phyloP scores from a whole-genome alignment of 2,797 vertebrate species.

The Channa striata region DNA sequence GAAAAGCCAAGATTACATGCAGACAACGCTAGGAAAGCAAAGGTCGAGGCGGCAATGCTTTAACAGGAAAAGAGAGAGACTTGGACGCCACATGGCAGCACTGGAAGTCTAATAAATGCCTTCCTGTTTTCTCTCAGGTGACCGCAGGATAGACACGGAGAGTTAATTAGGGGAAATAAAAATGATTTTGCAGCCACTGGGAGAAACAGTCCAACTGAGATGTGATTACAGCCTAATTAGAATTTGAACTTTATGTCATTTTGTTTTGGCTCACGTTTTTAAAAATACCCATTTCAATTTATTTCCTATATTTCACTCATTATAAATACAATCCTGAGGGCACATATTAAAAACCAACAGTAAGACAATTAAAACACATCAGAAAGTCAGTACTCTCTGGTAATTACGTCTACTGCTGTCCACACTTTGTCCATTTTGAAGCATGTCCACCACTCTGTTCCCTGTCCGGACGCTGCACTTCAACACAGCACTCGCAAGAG shows the following conservation, averaged over 20 bases:
- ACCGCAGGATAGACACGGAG: not conserved
- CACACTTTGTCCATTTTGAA: constrained; percentile 4
- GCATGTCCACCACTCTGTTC: not conserved
- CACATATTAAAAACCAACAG: not conserved
- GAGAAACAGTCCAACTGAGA: not conserved
- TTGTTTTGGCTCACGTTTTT: not conserved
- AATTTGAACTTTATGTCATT: not conserved
- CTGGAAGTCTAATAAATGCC: not conserved
- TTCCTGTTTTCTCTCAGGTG: not conserved
- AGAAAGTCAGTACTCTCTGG: not conserved
- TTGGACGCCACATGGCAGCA: not conserved
- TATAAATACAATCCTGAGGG: not conserved
- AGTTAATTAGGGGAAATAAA: not conserved
- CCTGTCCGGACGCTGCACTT: not conserved
- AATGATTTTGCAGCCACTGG: not conserved
- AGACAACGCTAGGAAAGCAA: not conserved
- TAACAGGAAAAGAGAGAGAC: not conserved
- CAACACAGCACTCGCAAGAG: too few relatives aligned
- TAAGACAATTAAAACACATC: not conserved
- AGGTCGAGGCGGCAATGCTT: constrained; percentile 9
- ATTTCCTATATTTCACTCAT: not conserved
- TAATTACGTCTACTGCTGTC: not conserved
- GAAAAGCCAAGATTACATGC: constrained; percentile 21
- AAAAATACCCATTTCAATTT: not conserved
- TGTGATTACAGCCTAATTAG: not conserved